Evolutionary conservation across 2,113 vertebrate species (phyloP).

Genomic region (Catharus fuscescens): DNA sequence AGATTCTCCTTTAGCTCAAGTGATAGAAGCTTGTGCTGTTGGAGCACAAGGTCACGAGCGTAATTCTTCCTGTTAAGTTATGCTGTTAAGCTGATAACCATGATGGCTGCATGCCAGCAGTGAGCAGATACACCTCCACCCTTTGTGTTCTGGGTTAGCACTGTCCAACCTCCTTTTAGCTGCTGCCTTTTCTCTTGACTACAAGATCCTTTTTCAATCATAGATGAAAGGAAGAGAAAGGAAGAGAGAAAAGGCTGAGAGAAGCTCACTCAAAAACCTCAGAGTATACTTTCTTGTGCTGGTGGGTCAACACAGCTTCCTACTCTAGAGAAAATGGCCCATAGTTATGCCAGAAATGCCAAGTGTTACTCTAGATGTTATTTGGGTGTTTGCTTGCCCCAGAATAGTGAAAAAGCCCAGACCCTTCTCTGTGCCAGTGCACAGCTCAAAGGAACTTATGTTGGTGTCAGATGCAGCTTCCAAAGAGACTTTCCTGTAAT

Average conservation of each 20-base stretch:
- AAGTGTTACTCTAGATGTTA: neutral
- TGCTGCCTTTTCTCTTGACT: neutral
- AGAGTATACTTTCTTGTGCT: neutral
- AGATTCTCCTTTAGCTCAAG: slow-evolving; percentile 59
- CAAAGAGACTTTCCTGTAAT: neutral
- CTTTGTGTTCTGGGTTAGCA: slow-evolving; percentile 38
- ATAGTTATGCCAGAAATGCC: neutral
- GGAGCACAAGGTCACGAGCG: slow-evolving; percentile 45
- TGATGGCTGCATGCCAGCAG: slow-evolving; percentile 50
- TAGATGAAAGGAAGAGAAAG: neutral
- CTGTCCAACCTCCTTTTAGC: neutral
- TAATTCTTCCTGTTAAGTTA: slow-evolving; percentile 59
- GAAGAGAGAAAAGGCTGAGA: neutral
- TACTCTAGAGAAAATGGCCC: neutral
- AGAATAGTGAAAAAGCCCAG: neutral
- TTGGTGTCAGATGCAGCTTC: neutral
- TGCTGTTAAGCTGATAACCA: slow-evolving; percentile 65
- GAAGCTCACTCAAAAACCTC: neutral
- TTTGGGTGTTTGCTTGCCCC: neutral
- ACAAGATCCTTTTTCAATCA: neutral
- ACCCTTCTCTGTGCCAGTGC: neutral
- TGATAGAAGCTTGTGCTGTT: slow-evolving; percentile 49
- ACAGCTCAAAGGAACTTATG: neutral
- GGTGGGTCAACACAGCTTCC: neutral
- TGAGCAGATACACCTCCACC: slow-evolving; percentile 38